phyloP scores from a whole-genome alignment of 2,113 vertebrate species.

The Rallus limicola region DNA sequence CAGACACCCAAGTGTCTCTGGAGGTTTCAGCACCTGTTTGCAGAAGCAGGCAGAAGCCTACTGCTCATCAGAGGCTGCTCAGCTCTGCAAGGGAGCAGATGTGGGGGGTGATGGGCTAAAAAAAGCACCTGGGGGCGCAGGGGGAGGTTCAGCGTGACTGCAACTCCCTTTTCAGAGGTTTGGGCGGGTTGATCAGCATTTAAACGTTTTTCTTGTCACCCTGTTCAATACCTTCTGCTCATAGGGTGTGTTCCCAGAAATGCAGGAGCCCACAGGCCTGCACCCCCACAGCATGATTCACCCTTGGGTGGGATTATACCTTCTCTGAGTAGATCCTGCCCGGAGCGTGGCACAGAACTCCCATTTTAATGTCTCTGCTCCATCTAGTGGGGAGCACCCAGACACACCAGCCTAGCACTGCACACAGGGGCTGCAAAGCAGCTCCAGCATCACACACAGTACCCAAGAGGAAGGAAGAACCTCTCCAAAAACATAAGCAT shows the following conservation, averaged over 20 bases:
- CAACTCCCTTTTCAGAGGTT: slow-evolving; percentile 60
- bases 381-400: slow-evolving; percentile 58
- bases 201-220: slow-evolving; percentile 57
- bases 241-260: slow-evolving; percentile 52
- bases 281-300: slow-evolving; percentile 70
- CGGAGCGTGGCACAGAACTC: not conserved
- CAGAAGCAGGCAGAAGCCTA: slow-evolving; percentile 11
- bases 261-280: slow-evolving; percentile 59
- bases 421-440: not conserved
- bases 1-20: not conserved
- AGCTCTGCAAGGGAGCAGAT: slow-evolving; percentile 41
- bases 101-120: slow-evolving; percentile 60
- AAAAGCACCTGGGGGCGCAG: slow-evolving; percentile 56
- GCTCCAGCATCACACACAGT: not conserved
- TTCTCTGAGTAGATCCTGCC: not conserved
- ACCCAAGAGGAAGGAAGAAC: not conserved
- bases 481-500: not conserved
- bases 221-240: slow-evolving; percentile 56
- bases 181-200: slow-evolving; percentile 61
- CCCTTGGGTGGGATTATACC: slow-evolving; percentile 54
- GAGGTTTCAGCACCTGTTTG: not conserved
- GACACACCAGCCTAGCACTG: not conserved
- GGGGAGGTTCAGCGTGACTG: slow-evolving; percentile 69
- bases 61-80: slow-evolving; percentile 10
- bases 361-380: slow-evolving; percentile 47